These are phyloP conservation scores for Digitonthophagus gazella DNA, from an alignment of 2,888 invertebrate genomes.

Conservation along the genomic window DNA sequence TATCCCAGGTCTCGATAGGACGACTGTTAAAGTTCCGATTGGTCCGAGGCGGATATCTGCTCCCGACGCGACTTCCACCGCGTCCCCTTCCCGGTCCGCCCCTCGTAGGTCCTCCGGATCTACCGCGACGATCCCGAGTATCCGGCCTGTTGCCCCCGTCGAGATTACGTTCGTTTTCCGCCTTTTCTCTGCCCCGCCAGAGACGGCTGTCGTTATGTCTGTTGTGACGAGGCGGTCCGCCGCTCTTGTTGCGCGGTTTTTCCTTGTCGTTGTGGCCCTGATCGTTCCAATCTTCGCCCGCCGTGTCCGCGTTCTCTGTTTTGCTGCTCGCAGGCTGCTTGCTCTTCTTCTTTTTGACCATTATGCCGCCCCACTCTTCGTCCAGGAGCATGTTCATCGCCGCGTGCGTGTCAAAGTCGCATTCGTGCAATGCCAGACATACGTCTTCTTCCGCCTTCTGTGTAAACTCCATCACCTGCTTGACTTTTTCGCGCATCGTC, in stretches of 20 bases:
- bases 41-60: conserved; percentile 31
- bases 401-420: conserved; percentile 82
- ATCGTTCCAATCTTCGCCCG: conserved; percentile 45
- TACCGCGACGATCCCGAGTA: conserved; percentile 55
- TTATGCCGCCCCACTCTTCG: conserved; percentile 79
- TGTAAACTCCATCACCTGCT: conserved; percentile 87
- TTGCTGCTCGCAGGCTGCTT: conserved; percentile 52
- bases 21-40: conserved; percentile 40
- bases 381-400: conserved; percentile 82
- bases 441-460: conserved; percentile 87
- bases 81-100: conserved; percentile 55
- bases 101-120: conserved; percentile 50
- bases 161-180: conserved; percentile 48
- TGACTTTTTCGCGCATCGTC: conserved; percentile 66
- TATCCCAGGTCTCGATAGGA: conserved; percentile 61
- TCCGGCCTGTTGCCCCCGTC: conserved; percentile 41
- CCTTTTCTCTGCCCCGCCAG: conserved; percentile 46
- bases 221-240: conserved; percentile 55
- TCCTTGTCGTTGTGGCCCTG: conserved; percentile 44
- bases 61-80: conserved; percentile 47
- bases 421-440: conserved; percentile 88
- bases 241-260: conserved; percentile 48
- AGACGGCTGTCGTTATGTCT: conserved; percentile 51
- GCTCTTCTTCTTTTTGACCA: conserved; percentile 84
- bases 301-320: conserved; percentile 40